Evolutionary conservation across 2,113 vertebrate species (phyloP).

Genomic region (Neomonachus schauinslandi): DNA sequence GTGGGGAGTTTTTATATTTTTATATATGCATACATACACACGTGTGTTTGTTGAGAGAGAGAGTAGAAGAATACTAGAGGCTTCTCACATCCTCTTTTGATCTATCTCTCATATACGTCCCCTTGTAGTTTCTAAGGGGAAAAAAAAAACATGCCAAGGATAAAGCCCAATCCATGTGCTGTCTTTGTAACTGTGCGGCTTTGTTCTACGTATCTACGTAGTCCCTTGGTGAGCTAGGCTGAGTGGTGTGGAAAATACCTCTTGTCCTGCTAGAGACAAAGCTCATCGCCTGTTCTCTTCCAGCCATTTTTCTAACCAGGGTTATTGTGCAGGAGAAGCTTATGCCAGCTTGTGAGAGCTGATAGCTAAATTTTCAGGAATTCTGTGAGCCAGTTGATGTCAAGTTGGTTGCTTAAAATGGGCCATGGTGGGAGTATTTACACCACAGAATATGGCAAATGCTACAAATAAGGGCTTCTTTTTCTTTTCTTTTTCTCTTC

Average conservation of each 20-base stretch:
- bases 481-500: neutral
- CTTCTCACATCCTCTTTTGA: conserved; percentile 6
- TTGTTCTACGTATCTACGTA: neutral
- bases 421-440: neutral
- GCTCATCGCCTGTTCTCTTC: neutral
- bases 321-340: neutral
- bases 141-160: neutral
- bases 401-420: neutral
- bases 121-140: neutral
- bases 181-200: neutral
- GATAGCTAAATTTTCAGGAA: neutral
- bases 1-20: neutral
- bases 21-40: neutral
- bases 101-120: neutral
- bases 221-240: neutral
- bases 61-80: neutral
- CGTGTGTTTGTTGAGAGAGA: neutral
- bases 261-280: neutral
- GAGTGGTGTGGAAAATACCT: neutral
- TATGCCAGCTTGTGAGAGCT: neutral
- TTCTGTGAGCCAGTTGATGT: neutral
- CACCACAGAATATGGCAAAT: neutral
- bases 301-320: neutral
- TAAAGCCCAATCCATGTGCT: neutral
- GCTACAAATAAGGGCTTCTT: neutral